Conservation (phyloP, 1,140 invertebrate species). For the Pantala flavescens region DNA sequence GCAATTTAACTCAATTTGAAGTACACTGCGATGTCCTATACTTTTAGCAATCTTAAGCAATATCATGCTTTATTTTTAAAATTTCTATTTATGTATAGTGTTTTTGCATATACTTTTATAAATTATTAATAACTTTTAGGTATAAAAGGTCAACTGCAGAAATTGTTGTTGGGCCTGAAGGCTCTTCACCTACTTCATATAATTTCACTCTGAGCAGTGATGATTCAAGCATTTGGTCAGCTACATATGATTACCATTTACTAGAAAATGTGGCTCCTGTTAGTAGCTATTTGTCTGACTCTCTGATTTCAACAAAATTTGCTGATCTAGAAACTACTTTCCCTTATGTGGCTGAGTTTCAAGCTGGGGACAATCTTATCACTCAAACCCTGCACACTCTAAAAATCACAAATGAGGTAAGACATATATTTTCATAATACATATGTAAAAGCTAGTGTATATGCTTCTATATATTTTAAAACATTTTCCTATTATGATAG, state of each 20-base stretch:
- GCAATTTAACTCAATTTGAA: too few species aligned
- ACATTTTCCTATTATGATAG: too few species aligned
- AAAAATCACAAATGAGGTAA: slow-evolving; percentile 51
- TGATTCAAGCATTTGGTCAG: slow-evolving; percentile 66
- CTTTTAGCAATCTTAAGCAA: too few species aligned
- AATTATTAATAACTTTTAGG: slow-evolving; percentile 32
- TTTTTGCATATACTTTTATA: too few species aligned
- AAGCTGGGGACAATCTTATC: slow-evolving; percentile 46
- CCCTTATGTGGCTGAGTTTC: slow-evolving; percentile 48
- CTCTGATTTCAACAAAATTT: slow-evolving; percentile 50
- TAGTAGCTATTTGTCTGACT: slow-evolving; percentile 47
- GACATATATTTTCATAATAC: slow-evolving; percentile 21
- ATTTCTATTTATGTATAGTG: too few species aligned
- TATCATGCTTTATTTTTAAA: too few species aligned
- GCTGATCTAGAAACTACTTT: slow-evolving; percentile 53
- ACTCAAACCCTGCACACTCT: slow-evolving; percentile 50
- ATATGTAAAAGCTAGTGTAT: slow-evolving; percentile 2
- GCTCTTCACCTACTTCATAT: slow-evolving; percentile 43
- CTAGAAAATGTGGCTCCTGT: slow-evolving; percentile 38
- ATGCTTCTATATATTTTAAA: slow-evolving; percentile 18
- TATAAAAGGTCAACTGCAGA: slow-evolving; percentile 50
- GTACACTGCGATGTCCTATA: too few species aligned
- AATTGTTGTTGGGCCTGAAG: slow-evolving; percentile 46
- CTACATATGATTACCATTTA: slow-evolving; percentile 58
- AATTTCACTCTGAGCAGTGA: slow-evolving; percentile 73